Evolutionary conservation across 2,113 vertebrate genomes (phyloP).

Genomic region (Lophochroa leadbeateri): DNA sequence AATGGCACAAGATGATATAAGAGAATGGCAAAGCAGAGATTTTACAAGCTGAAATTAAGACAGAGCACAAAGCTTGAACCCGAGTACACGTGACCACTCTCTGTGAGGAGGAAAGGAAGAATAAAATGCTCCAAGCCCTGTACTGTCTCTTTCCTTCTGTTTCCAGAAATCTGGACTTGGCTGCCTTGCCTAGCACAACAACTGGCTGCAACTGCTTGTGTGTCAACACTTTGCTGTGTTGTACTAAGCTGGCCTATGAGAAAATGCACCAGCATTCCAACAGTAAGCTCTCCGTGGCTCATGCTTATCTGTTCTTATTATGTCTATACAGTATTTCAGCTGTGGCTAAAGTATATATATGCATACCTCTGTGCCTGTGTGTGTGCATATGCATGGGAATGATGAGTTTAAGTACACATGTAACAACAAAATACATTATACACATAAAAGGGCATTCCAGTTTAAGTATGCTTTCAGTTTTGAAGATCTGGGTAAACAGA

Average conservation of each 20-base stretch:
- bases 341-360: background rate
- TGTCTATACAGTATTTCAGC: background rate
- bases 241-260: background rate
- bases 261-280: background rate
- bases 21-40: background rate
- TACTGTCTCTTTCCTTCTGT: background rate
- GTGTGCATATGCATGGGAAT: background rate
- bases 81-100: fast-evolving
- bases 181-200: background rate
- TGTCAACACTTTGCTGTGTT: background rate
- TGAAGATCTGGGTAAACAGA: slow-evolving; percentile 4
- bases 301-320: background rate
- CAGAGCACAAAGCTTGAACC: background rate
- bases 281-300: background rate
- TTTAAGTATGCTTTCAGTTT: background rate
- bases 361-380: fast-evolving
- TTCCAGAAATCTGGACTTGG: slow-evolving; percentile 8
- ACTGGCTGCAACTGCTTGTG: background rate
- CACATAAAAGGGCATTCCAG: background rate
- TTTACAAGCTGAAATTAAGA: background rate
- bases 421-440: background rate
- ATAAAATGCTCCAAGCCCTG: background rate
- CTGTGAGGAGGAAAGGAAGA: background rate
- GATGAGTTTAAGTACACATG: background rate
- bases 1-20: background rate